Evolutionary conservation across 2,113 vertebrate genomes (phyloP).

Genomic region (Albula goreensis): DNA sequence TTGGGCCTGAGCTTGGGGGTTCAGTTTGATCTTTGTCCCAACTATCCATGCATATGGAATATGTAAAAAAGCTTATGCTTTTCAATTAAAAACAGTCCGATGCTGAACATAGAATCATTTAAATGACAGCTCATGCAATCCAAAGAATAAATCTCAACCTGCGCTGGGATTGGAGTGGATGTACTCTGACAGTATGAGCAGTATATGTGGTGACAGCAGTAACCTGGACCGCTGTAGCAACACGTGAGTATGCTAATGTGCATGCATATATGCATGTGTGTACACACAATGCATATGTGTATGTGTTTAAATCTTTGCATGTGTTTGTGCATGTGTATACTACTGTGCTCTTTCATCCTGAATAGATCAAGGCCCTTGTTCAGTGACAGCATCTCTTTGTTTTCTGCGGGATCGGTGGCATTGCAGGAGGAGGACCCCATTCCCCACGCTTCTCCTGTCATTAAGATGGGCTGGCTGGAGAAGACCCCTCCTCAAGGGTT

Average conservation of each 20-base stretch:
- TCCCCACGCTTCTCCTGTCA: slow-evolving; percentile 28
- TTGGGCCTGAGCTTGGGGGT: no score
- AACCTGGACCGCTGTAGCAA: neutral
- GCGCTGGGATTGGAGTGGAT: no score
- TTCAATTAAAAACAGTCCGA: neutral
- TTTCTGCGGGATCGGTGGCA: neutral
- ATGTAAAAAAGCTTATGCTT: neutral
- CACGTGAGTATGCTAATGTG: neutral
- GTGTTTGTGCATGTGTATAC: neutral
- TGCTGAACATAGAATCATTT: neutral
- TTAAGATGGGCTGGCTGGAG: slow-evolving; percentile 76
- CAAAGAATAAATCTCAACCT: neutral
- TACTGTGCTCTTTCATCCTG: neutral
- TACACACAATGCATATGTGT: neutral
- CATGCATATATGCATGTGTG: neutral
- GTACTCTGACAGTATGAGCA: neutral
- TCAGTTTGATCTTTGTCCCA: no score
- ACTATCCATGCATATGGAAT: no score
- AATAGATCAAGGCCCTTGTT: neutral
- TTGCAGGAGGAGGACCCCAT: neutral
- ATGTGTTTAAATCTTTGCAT: neutral
- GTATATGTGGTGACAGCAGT: neutral
- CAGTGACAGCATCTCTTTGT: slow-evolving; percentile 25
- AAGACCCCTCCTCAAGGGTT: slow-evolving; percentile 80
- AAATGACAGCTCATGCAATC: slow-evolving; percentile 6